Conservation (phyloP, 2,797 vertebrate genomes). For the Yasuhikotakia modesta region DNA sequence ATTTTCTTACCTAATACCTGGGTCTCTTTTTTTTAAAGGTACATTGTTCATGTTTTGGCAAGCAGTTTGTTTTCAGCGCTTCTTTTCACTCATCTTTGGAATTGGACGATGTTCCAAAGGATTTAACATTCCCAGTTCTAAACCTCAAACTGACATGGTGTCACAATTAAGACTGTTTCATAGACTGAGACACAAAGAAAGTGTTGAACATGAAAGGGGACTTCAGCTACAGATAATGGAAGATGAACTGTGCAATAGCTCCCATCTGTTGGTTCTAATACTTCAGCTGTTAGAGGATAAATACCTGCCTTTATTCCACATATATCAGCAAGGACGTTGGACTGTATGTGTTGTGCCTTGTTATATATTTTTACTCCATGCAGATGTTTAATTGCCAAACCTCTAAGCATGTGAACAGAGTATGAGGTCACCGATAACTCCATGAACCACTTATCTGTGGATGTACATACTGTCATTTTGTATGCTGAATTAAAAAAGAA, state of each 20-base stretch:
- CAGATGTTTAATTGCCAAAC: conserved; percentile 51
- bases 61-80: conserved; percentile 48
- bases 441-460: conserved; percentile 89
- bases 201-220: conserved; percentile 73
- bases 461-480: conserved; percentile 93
- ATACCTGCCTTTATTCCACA: conserved; percentile 62
- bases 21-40: conserved; percentile 37
- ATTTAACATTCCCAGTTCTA: conserved; percentile 54
- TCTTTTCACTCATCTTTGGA: conserved; percentile 62
- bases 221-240: conserved; percentile 66
- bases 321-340: conserved; percentile 64
- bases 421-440: conserved; percentile 62
- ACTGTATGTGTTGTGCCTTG: conserved; percentile 68
- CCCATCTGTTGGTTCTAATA: conserved; percentile 63
- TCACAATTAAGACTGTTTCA: conserved; percentile 28
- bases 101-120: conserved; percentile 59
- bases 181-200: conserved; percentile 55
- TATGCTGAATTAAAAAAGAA: conserved; percentile 87
- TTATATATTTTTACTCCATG: conserved; percentile 68
- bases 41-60: conserved; percentile 48
- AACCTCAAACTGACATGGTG: conserved; percentile 57
- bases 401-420: conserved; percentile 72
- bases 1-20: conserved; percentile 70
- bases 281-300: conserved; percentile 55
- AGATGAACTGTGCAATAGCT: conserved; percentile 65